Base-by-base conservation (phyloP, 2,888 invertebrate genomes). In the Melieria omissa region DNA sequence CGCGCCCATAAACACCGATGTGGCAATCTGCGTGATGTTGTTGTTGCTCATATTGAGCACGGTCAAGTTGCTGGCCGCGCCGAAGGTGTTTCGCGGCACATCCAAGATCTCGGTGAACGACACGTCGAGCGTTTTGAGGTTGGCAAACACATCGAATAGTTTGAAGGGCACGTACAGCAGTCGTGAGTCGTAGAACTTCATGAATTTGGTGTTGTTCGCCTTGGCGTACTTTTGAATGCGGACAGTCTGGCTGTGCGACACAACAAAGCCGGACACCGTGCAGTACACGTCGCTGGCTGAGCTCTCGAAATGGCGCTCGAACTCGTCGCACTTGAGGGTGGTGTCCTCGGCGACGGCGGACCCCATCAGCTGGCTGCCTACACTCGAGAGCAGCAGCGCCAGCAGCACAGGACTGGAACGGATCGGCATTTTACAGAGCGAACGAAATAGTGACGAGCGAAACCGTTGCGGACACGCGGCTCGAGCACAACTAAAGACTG, bases 101-200 rank as follows among this genome's bases (percentile, higher is more conserved):
- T 86, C 87, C 67, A 85, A 74, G 8, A 86, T 84, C 63, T 85
- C 82, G 6, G 87, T 84, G 57, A 81, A 82, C 0, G 86, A 84
- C 0, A 86, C 82, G 72, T 86, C 86, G 58, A 86, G 75, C 0
- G 85, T 86, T 60, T 84, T 83, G 0, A 86, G 74, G 14, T 81
- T 79, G 0, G 79, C 79, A 47, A 85, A 86, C 1, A 81, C 80
- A 64, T 86, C 86, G 73, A 86, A 86, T 5, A 86, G 70, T 69
- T 85, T 86, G 6, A 84, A 85, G 5, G 86, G 86, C 75, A 86
- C 78, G 74, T 85, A 86, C 64, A 86, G 76, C 65, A 86, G 65
- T 6, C 82, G 78, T 0, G 87, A 87, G 14, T 86, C 85, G 74
- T 86, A 87, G 77, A 86, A 86, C 69, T 86, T 86, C 83, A 86